Conservation (phyloP, 2,888 invertebrate genomes). For the Hydroisotoma schaefferi region DNA sequence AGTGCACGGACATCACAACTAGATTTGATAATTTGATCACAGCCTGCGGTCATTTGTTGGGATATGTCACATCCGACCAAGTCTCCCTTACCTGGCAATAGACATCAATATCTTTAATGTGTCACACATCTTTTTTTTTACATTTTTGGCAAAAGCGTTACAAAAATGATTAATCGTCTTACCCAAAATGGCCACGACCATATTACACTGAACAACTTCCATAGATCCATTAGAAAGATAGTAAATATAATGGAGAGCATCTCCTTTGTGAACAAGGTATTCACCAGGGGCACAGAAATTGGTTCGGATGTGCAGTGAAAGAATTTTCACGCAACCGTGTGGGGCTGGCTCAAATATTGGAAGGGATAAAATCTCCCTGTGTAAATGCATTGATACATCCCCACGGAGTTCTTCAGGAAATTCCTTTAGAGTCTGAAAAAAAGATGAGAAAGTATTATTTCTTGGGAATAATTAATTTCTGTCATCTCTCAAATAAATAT, state of each 20-base stretch:
- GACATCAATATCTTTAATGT: slow-evolving; percentile 1
- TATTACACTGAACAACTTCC: slow-evolving; percentile 93
- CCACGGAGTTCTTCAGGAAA: slow-evolving; percentile 94
- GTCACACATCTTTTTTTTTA: no score
- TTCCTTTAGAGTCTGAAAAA: slow-evolving; percentile 80
- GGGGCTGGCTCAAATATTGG: slow-evolving; percentile 93
- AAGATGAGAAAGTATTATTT: slow-evolving; percentile 24
- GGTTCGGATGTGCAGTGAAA: slow-evolving; percentile 86
- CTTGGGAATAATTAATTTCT: no score
- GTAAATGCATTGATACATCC: slow-evolving; percentile 92
- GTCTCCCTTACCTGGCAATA: slow-evolving; percentile 81
- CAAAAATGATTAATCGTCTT: slow-evolving; percentile 51
- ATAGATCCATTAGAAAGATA: slow-evolving; percentile 95
- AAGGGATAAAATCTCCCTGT: slow-evolving; percentile 86
- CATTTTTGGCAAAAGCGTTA: no score
- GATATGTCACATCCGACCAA: slow-evolving; percentile 89
- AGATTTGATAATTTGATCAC: slow-evolving; percentile 81
- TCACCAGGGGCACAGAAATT: slow-evolving; percentile 97
- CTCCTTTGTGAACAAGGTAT: slow-evolving; percentile 89
- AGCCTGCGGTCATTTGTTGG: slow-evolving; percentile 60
- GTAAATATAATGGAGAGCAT: slow-evolving; percentile 88
- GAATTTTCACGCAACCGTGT: slow-evolving; percentile 87
- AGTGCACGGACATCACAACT: slow-evolving; percentile 92
- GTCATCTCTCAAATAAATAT: no score
- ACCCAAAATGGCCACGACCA: slow-evolving; percentile 97